Conservation (phyloP, 2,888 invertebrate species). For the Lasioglossum vierecki region DNA sequence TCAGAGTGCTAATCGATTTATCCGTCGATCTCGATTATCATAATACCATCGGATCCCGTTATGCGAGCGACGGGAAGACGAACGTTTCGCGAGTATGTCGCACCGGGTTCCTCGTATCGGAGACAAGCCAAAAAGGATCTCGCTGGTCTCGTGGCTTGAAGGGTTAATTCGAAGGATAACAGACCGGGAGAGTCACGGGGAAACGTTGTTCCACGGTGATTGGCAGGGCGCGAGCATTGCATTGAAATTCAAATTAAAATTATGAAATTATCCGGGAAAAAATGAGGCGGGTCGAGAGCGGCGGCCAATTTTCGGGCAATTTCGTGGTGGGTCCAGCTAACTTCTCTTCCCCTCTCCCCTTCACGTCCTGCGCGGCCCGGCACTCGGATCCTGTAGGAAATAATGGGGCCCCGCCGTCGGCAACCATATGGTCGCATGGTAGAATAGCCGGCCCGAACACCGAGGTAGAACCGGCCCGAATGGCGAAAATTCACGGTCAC, state of each 20-base stretch:
- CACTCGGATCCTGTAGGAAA: constrained; percentile 72
- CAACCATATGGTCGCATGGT: constrained; percentile 81
- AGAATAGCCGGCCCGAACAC: constrained; percentile 26
- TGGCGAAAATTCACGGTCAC: constrained; percentile 65
- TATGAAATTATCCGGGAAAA: constrained; percentile 78
- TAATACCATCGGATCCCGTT: background rate
- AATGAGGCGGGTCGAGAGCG: constrained; percentile 45
- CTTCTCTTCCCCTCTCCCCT: constrained; percentile 32
- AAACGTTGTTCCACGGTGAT: constrained; percentile 23
- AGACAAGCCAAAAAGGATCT: background rate
- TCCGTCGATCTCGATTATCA: background rate
- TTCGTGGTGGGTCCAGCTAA: constrained; percentile 73
- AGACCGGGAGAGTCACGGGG: background rate
- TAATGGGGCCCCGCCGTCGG: constrained; percentile 81
- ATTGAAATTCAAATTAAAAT: constrained; percentile 83
- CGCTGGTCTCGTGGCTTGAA: constrained; percentile 2
- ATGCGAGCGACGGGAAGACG: background rate
- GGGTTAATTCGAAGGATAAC: constrained; percentile 28
- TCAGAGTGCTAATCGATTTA: background rate
- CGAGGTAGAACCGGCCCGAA: constrained; percentile 22
- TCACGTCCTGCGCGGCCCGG: constrained; percentile 28
- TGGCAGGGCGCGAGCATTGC: constrained; percentile 43
- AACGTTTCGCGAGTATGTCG: background rate
- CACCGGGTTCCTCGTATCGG: background rate
- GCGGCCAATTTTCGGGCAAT: constrained; percentile 81